These are phyloP conservation scores for Dendroctonus ponderosae DNA, from an alignment of 1,140 invertebrate species.

Conservation along the genomic window DNA sequence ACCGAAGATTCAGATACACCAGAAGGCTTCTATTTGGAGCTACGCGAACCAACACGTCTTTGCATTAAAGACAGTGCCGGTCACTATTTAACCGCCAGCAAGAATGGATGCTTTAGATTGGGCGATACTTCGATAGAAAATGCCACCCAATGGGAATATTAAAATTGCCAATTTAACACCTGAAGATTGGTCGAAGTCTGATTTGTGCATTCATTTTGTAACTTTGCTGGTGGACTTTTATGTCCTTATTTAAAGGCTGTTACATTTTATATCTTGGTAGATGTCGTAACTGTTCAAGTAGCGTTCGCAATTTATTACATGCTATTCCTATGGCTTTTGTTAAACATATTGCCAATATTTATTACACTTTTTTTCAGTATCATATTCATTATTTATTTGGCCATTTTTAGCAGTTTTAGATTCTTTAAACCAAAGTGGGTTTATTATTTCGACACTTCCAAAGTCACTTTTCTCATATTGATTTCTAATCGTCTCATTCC, in stretches of 20 bases:
- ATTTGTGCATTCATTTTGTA: no score
- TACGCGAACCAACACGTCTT: conserved; percentile 87
- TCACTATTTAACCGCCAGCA: conserved; percentile 85
- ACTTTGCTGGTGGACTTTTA: neutral
- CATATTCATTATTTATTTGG: no score
- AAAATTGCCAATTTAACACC: conserved; percentile 44
- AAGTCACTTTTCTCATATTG: no score
- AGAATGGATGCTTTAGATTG: conserved; percentile 90
- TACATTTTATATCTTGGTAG: conserved; percentile 2
- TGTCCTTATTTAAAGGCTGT: neutral
- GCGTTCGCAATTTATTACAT: no score
- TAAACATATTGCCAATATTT: no score
- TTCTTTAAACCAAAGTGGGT: no score
- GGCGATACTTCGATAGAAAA: conserved; percentile 73
- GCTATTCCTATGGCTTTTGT: no score
- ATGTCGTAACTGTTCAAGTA: neutral
- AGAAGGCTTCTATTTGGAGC: conserved; percentile 89
- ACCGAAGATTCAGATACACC: conserved; percentile 81
- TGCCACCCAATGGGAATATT: conserved; percentile 94
- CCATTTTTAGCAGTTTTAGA: no score
- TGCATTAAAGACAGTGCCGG: conserved; percentile 80
- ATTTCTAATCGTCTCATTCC: no score
- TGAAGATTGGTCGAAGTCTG: no score
- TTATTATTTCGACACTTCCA: no score
- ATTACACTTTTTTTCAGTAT: no score